Conservation (phyloP, 2,888 invertebrate genomes). For the Phengaris arion region DNA sequence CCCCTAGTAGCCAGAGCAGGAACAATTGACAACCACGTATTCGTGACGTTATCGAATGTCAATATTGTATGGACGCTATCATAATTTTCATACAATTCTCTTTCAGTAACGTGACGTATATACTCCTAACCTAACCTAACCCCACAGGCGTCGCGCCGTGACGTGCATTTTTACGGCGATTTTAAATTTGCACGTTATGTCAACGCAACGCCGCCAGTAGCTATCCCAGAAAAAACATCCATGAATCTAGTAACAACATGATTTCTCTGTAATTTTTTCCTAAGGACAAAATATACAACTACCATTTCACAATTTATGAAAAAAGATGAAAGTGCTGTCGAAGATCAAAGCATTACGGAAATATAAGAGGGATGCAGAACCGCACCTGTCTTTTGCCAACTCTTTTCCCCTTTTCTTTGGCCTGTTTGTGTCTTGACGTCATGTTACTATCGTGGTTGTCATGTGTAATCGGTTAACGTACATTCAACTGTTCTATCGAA, state of each 20-base stretch:
- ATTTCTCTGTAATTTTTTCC: background rate
- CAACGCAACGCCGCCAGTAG: too few relatives aligned
- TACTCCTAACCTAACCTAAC: too few relatives aligned
- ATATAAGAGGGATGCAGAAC: conserved; percentile 5
- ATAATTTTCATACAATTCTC: too few relatives aligned
- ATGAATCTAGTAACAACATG: background rate
- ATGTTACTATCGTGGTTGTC: conserved; percentile 3
- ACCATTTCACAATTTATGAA: background rate
- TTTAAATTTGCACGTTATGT: too few relatives aligned
- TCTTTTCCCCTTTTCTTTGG: background rate
- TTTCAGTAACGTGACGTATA: too few relatives aligned
- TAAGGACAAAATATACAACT: background rate
- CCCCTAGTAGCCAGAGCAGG: too few relatives aligned
- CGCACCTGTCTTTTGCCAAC: background rate
- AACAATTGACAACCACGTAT: too few relatives aligned
- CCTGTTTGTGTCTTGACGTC: background rate
- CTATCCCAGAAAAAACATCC: too few relatives aligned
- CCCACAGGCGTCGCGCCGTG: too few relatives aligned
- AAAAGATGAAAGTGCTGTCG: background rate
- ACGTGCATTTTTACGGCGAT: too few relatives aligned
- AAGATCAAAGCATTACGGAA: background rate
- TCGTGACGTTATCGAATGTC: too few relatives aligned
- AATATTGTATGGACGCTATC: too few relatives aligned
- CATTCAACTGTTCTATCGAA: background rate
- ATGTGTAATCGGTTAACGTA: background rate